phyloP scores from a whole-genome alignment of 2,888 invertebrate genomes.

The Thymelicus lineola region DNA sequence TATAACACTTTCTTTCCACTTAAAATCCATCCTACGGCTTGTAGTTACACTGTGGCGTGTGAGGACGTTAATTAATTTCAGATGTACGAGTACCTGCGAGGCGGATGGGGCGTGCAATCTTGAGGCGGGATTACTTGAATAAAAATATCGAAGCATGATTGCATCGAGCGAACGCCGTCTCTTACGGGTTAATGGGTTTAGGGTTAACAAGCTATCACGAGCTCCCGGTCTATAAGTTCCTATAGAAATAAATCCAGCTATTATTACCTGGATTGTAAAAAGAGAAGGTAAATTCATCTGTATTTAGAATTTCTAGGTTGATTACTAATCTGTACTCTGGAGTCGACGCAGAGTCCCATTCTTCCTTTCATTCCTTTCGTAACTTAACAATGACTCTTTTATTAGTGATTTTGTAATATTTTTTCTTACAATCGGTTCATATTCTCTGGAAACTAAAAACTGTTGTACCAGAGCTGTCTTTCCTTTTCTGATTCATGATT shows the following conservation, averaged over 20 bases:
- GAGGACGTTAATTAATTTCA: constrained; percentile 59
- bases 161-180: constrained; percentile 34
- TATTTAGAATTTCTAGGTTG: no score
- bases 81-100: constrained; percentile 46
- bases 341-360: no score
- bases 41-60: constrained; percentile 36
- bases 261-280: constrained; percentile 2
- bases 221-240: neutral
- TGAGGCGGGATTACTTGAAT: constrained; percentile 58
- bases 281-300: neutral
- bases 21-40: neutral
- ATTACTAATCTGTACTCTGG: no score
- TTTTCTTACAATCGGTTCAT: no score
- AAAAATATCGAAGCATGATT: constrained; percentile 59
- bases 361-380: no score
- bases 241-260: neutral
- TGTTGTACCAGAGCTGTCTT: no score
- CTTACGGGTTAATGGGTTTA: constrained; percentile 35
- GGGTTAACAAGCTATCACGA: constrained; percentile 34
- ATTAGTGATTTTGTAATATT: no score
- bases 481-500: no score
- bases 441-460: no score
- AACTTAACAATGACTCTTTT: no score
- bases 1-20: no score
- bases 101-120: constrained; percentile 57